Evolutionary conservation across 64 coral and sea anemone species (phyloP).

Genomic region (Montipora foliosa): DNA sequence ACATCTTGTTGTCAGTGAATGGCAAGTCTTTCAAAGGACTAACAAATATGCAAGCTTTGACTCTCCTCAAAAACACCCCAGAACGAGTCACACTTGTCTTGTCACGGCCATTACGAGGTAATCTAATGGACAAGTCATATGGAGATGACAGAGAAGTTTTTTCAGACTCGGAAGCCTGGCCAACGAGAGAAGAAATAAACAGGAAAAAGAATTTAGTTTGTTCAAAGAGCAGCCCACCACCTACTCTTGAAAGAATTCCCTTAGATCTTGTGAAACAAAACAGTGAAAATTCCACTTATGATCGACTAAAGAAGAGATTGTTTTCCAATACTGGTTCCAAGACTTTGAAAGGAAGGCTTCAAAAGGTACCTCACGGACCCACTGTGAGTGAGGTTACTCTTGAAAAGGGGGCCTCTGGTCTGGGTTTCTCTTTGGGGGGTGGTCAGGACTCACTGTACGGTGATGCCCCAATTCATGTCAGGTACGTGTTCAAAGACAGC

Average conservation of each 20-base stretch:
- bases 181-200: slow-evolving; percentile 67
- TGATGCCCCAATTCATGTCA: slow-evolving; percentile 91
- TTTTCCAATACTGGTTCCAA: slow-evolving; percentile 80
- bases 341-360: slow-evolving; percentile 70
- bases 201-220: slow-evolving; percentile 74
- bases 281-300: slow-evolving; percentile 54
- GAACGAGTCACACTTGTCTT: slow-evolving; percentile 75
- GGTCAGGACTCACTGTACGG: slow-evolving; percentile 96
- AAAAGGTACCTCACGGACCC: slow-evolving; percentile 64
- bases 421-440: slow-evolving; percentile 93
- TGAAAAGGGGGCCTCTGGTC: slow-evolving; percentile 84
- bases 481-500: slow-evolving; percentile 92
- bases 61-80: slow-evolving; percentile 82
- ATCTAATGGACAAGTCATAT: neutral
- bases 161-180: slow-evolving; percentile 78
- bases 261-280: slow-evolving; percentile 53
- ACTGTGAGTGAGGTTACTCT: slow-evolving; percentile 63
- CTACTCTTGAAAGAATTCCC: slow-evolving; percentile 67
- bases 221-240: slow-evolving; percentile 18
- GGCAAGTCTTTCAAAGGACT: slow-evolving; percentile 89
- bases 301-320: slow-evolving; percentile 84
- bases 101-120: slow-evolving; percentile 58
- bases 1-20: slow-evolving; percentile 92
- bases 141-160: neutral
- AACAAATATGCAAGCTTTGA: slow-evolving; percentile 69